phyloP scores from a whole-genome alignment of 2,797 vertebrate species.

The Xenops minutus region DNA sequence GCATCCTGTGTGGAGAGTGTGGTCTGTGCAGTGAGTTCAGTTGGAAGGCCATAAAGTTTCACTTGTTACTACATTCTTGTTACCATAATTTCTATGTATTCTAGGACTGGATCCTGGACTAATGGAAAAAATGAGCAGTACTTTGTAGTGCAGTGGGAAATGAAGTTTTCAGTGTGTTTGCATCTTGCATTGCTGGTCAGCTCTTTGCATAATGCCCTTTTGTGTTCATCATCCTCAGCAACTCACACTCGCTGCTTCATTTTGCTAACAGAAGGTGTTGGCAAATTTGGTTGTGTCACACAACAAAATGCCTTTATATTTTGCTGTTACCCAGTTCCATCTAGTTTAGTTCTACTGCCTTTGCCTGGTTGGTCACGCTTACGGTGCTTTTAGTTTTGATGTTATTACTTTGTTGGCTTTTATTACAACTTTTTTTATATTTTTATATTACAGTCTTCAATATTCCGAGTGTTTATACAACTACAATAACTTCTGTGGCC shows the following conservation, averaged over 20 bases:
- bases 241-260: neutral
- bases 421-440: neutral
- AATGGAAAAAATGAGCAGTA: neutral
- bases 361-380: neutral
- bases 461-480: neutral
- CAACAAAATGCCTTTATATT: accelerated
- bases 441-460: too few species aligned
- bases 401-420: neutral
- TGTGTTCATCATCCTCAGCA: neutral
- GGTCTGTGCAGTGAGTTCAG: neutral
- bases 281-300: neutral
- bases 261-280: neutral
- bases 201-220: neutral
- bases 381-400: neutral
- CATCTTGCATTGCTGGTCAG: neutral
- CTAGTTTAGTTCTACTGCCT: neutral
- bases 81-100: neutral
- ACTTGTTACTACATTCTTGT: neutral
- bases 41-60: neutral
- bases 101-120: neutral
- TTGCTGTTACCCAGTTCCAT: neutral
- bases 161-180: neutral
- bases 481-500: neutral
- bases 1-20: neutral
- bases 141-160: neutral